Base-by-base conservation (phyloP, 2,888 invertebrate species). In the Phengaris arion region DNA sequence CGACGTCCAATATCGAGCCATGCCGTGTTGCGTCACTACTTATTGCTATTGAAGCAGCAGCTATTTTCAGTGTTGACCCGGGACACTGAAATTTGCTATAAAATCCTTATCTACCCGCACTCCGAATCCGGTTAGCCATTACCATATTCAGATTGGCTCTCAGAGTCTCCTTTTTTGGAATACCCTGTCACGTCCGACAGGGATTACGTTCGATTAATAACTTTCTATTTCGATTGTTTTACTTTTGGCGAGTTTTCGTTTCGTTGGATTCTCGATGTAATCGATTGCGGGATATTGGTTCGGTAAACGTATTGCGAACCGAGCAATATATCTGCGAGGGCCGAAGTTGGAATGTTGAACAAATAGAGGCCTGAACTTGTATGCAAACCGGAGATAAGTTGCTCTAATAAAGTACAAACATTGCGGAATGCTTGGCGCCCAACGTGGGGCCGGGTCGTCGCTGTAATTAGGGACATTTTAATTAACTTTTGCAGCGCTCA, bases 381-480 rank as follows among this genome's bases (percentile, higher is more conserved):
- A 82, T 81, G 88, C 88, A 89, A 91, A 92, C 89, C 87, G 82
- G 84, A 84, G 81, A 85, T 81, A 89, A 90, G 86, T 91, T 88
- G 83, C 84, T 84, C 88, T 89, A 90, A 92, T 90, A 91, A 89
- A 89, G 87, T 85, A 84, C 89, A 92, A 91, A 92, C 89, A 91
- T 85, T 88, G 89, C 83, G 89, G 87, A 80, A 80, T 82, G 82
- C 79, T 83, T 82, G 83, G 83, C 72, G 70, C 83, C 83, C 82
- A 79, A 79, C 79, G 78, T 79, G 82, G 81, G 78, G 78, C 78
- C 79, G 78, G 79, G 81, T 81, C 79, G 76, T 81, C 79, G 76
- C 75, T 74, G 68, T 79, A 79, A 79, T 80, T 78, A 80, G 83
- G 84, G 84, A 87, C 85, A 88, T 89, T 90, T 90, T 88, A 89